Percentiles rank a stretch among this genome's conserved stretches.
Conservation (phyloP, 2,888 invertebrate genomes). For the Ichneumon xanthorius region DNA sequence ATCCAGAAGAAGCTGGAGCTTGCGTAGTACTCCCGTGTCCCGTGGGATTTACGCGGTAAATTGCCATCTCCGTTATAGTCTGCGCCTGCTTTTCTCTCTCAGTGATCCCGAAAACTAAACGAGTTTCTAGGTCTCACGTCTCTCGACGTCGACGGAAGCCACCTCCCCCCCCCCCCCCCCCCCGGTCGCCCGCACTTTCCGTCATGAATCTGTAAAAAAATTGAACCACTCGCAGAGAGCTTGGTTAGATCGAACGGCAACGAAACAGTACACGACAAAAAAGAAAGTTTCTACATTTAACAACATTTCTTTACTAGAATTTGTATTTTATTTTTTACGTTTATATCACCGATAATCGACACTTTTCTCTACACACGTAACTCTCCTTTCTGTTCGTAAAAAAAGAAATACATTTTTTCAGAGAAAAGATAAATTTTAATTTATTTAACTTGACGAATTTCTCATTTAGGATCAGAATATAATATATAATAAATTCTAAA, state of each 20-base stretch:
- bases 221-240: background rate
- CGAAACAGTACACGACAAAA: background rate
- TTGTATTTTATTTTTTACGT: no score
- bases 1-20: background rate
- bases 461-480: no score
- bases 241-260: background rate
- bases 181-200: background rate
- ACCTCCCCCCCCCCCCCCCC: background rate
- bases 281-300: background rate
- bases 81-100: background rate
- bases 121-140: background rate
- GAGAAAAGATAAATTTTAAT: no score
- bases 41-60: slow-evolving; percentile 5
- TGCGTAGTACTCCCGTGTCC: background rate
- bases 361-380: no score
- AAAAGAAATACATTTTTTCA: no score
- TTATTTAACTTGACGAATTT: no score
- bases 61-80: slow-evolving; percentile 9
- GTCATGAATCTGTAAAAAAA: background rate
- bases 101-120: slow-evolving; percentile 2
- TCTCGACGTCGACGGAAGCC: background rate
- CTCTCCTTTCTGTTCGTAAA: no score
- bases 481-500: no score
- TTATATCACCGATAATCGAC: no score
- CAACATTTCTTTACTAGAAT: no score